Conservation (phyloP, 2,888 invertebrate genomes). For the Drosophila kanekoi region DNA sequence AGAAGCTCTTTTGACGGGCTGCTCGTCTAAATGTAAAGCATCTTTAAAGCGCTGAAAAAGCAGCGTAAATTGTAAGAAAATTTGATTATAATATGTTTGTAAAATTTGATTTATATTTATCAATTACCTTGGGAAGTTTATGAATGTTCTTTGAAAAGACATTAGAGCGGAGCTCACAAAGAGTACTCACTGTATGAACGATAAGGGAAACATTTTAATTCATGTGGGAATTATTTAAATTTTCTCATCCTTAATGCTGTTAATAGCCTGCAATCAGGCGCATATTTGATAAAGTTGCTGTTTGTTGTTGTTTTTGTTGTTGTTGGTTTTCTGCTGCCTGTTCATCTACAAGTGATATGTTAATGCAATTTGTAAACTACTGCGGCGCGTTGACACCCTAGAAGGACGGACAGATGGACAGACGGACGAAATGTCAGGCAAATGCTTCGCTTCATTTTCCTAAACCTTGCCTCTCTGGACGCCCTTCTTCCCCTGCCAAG, state of each 20-base stretch:
- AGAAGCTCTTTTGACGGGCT: too few species aligned
- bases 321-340: slow-evolving; percentile 6
- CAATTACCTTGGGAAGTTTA: too few species aligned
- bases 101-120: too few species aligned
- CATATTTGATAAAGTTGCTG: slow-evolving; percentile 40
- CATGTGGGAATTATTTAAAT: slow-evolving; percentile 78
- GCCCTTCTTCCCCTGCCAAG: not conserved
- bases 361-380: slow-evolving; percentile 67
- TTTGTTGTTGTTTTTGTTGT: slow-evolving; percentile 16
- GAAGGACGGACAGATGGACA: slow-evolving; percentile 8
- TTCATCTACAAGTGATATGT: slow-evolving; percentile 51
- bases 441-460: slow-evolving; percentile 32
- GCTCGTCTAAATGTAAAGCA: too few species aligned
- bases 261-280: slow-evolving; percentile 80
- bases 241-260: slow-evolving; percentile 75
- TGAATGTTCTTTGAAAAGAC: not conserved
- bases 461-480: slow-evolving; percentile 7
- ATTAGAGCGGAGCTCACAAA: not conserved
- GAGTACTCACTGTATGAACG: not conserved
- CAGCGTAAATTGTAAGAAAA: too few species aligned
- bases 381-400: slow-evolving; percentile 29
- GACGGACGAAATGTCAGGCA: slow-evolving; percentile 15
- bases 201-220: slow-evolving; percentile 60
- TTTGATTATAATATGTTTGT: not conserved
- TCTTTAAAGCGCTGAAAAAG: too few species aligned